Conservation (phyloP, 2,113 vertebrate species). For the Dissostichus mawsoni region DNA sequence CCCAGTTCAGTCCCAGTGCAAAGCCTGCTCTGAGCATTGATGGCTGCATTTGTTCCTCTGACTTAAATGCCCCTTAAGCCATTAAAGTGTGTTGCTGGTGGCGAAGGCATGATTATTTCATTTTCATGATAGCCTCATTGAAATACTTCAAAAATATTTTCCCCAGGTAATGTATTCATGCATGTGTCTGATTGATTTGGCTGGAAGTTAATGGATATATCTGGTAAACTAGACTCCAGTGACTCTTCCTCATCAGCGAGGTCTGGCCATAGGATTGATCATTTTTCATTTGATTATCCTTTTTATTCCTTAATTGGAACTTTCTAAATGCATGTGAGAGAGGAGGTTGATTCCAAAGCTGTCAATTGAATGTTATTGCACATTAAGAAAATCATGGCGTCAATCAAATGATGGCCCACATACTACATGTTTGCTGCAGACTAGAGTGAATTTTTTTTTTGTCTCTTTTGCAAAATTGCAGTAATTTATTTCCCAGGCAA, state of each 20-base stretch:
- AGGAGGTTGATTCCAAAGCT: slow-evolving; percentile 14
- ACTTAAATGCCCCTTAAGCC: slow-evolving; percentile 11
- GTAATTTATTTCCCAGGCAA: not conserved
- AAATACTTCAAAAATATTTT: not conserved
- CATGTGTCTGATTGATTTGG: slow-evolving; percentile 30
- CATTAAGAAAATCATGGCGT: slow-evolving; percentile 11
- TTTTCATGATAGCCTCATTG: not conserved
- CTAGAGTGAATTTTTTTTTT: not conserved
- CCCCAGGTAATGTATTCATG: slow-evolving; percentile 13
- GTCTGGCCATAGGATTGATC: not conserved
- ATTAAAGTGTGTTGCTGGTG: slow-evolving; percentile 22
- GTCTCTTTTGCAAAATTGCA: slow-evolving; percentile 6
- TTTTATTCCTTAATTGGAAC: slow-evolving; percentile 2
- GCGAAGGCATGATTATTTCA: slow-evolving; percentile 9
- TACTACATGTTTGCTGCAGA: not conserved
- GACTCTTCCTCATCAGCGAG: not conserved
- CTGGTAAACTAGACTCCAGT: slow-evolving; percentile 18
- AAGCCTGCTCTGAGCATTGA: slow-evolving; percentile 21
- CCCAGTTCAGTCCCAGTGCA: slow-evolving; percentile 5
- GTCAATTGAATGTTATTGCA: slow-evolving; percentile 33
- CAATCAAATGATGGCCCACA: not conserved
- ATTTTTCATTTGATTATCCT: slow-evolving; percentile 13
- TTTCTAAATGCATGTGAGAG: slow-evolving; percentile 39
- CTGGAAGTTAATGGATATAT: slow-evolving; percentile 1
- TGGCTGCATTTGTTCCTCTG: slow-evolving; percentile 17